phyloP scores from a whole-genome alignment of 2,888 invertebrate genomes.

The Acronicta aceris region DNA sequence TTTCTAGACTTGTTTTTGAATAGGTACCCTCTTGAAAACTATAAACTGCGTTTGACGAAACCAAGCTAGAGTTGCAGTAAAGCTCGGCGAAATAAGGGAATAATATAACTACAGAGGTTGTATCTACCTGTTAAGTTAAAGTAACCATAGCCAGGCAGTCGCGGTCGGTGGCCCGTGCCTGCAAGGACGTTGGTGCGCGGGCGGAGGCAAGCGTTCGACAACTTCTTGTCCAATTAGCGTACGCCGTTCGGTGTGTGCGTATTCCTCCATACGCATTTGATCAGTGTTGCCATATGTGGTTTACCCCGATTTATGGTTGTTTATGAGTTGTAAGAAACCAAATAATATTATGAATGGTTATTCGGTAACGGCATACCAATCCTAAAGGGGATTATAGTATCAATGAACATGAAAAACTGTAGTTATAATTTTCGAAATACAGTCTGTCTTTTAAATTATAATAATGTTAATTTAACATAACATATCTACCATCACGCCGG shows the following conservation, averaged over 20 bases:
- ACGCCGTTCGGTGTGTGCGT: constrained; percentile 52
- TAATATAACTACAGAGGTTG: constrained; percentile 39
- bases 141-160: constrained; percentile 62
- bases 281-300: constrained; percentile 56
- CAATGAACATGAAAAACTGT: no score
- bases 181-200: constrained; percentile 89
- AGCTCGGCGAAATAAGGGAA: constrained; percentile 15
- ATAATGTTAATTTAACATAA: no score
- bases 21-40: constrained; percentile 7
- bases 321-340: background rate
- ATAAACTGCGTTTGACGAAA: background rate
- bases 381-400: no score
- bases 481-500: no score
- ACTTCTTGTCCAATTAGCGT: constrained; percentile 72
- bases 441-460: no score
- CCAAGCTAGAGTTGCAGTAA: constrained; percentile 1
- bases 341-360: background rate
- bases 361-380: no score
- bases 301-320: background rate
- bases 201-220: constrained; percentile 76
- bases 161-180: constrained; percentile 83
- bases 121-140: constrained; percentile 61
- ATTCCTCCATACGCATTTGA: constrained; percentile 60
- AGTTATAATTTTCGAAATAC: no score
- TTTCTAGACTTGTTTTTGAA: constrained; percentile 9